A percentile compares a stretch with the other conserved stretches of the same genome.
phyloP scores from a whole-genome alignment of 1,140 invertebrate genomes.

The Pinna nobilis region DNA sequence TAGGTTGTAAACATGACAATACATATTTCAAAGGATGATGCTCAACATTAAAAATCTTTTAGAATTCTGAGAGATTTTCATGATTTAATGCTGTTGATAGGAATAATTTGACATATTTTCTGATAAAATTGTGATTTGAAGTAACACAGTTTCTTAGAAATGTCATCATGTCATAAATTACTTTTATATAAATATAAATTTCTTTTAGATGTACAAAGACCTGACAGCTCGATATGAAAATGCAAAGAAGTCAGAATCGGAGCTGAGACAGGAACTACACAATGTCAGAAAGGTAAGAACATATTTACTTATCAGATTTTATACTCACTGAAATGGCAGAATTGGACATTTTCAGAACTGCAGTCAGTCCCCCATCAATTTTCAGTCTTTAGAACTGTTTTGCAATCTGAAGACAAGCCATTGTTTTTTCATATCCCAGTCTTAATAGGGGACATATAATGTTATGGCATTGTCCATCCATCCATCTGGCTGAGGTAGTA shows the following conservation, averaged over 20 bases:
- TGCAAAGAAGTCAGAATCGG: conserved; percentile 61
- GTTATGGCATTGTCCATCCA: too few relatives aligned
- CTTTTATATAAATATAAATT: neutral
- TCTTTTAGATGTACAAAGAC: conserved; percentile 67
- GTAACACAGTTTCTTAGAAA: neutral
- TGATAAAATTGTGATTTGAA: neutral
- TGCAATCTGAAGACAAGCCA: too few relatives aligned
- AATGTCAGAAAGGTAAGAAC: conserved; percentile 61
- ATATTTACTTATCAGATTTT: neutral
- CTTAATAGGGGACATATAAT: conserved; percentile 10
- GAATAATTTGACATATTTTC: neutral
- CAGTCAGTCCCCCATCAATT: conserved; percentile 6
- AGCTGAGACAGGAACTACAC: conserved; percentile 60
- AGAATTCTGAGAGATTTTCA: too few relatives aligned
- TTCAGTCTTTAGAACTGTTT: neutral
- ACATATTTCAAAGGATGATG: too few relatives aligned
- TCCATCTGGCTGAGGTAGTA: too few relatives aligned
- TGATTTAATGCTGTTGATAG: neutral
- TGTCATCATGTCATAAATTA: neutral
- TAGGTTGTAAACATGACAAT: too few relatives aligned
- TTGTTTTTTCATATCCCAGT: too few relatives aligned
- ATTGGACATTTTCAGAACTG: neutral
- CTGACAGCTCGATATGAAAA: conserved; percentile 56
- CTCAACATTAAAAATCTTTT: too few relatives aligned
- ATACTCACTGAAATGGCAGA: neutral